Evolutionary conservation across 2,888 invertebrate genomes (phyloP).

Genomic region (Cyrtodaria siliqua): DNA sequence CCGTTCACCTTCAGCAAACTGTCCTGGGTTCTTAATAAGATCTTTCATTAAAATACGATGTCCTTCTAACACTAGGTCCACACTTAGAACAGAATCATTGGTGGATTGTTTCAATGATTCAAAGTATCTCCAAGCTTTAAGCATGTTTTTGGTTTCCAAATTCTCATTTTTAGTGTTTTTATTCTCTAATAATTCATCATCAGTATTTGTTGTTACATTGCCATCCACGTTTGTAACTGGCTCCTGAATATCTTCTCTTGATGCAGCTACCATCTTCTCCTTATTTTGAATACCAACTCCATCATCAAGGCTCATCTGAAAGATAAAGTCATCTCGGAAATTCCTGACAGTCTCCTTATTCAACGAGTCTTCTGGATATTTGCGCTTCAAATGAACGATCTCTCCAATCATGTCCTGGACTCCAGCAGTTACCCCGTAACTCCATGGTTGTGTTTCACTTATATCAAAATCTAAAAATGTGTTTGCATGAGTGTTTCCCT

Average conservation of each 20-base stretch:
- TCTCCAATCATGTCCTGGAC: neutral
- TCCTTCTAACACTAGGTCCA: neutral
- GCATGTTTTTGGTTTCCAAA: neutral
- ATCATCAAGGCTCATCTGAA: neutral
- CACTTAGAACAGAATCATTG: neutral
- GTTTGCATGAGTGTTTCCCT: neutral
- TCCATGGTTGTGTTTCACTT: neutral
- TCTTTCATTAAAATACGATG: neutral
- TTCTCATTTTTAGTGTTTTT: neutral
- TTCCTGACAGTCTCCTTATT: neutral
- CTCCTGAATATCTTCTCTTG: neutral
- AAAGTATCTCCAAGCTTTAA: neutral
- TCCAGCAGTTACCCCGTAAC: neutral
- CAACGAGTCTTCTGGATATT: neutral
- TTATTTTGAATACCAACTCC: neutral
- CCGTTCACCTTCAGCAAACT: neutral
- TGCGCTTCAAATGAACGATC: neutral
- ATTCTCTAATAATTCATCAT: neutral
- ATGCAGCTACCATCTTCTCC: neutral
- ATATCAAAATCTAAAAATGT: neutral
- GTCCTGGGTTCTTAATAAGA: neutral
- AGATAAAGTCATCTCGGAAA: neutral
- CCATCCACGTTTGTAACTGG: neutral
- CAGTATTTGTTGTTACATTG: neutral
- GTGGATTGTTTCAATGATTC: neutral